Percentiles rank a stretch among this genome's conserved stretches.
Evolutionary conservation across 2,113 vertebrate species (phyloP).

Genomic region (Phyllostomus hastatus): DNA sequence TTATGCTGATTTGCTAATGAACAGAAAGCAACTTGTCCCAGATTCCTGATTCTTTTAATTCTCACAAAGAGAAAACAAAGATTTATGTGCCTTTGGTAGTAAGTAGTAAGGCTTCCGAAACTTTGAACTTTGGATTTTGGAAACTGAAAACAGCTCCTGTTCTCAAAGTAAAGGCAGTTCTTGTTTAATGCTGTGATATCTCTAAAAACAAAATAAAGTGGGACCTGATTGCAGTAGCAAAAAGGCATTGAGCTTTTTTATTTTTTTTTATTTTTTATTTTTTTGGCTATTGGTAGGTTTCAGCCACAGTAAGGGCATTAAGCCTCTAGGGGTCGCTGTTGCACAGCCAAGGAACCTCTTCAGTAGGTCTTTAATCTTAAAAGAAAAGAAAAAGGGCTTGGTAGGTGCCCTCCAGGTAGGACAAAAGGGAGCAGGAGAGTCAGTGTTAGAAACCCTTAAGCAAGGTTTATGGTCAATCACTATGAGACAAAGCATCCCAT

Average conservation of each 20-base stretch:
- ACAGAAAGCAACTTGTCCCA: background rate
- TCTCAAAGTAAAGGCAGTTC: background rate
- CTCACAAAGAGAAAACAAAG: slow-evolving; percentile 12
- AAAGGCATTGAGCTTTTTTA: background rate
- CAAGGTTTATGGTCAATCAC: background rate
- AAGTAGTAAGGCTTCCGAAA: background rate
- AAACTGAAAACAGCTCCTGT: background rate
- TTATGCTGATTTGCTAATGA: background rate
- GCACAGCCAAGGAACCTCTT: slow-evolving; percentile 31
- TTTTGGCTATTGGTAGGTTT: background rate
- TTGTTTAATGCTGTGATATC: background rate
- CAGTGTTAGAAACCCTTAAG: slow-evolving; percentile 39
- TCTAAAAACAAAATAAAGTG: slow-evolving; percentile 9
- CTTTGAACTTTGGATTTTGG: background rate
- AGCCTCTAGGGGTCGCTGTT: slow-evolving; percentile 57
- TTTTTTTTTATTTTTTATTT: background rate
- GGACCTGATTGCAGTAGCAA: background rate
- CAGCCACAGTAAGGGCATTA: background rate
- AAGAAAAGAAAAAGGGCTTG: slow-evolving; percentile 41
- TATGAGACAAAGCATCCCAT: background rate
- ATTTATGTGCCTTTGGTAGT: background rate
- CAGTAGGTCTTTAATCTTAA: background rate
- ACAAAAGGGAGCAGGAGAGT: slow-evolving; percentile 45
- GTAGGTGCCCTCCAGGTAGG: slow-evolving; percentile 61
- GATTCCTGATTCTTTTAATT: background rate